These are phyloP conservation scores for Bos taurus DNA, from an alignment of 2,113 vertebrate genomes.

Conservation along the genomic window DNA sequence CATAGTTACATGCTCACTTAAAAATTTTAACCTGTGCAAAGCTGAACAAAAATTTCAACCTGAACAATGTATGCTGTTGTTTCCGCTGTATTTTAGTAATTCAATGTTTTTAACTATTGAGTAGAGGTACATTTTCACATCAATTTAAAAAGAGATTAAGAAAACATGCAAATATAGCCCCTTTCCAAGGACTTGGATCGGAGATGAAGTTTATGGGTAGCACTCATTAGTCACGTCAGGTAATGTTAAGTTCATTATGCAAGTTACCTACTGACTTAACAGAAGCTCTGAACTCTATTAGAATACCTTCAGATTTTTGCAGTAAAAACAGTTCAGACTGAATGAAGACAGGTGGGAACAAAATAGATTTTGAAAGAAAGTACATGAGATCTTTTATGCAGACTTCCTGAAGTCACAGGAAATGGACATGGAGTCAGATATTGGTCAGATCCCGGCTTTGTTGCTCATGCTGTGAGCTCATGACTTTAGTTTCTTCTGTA, in stretches of 20 bases:
- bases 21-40: background rate
- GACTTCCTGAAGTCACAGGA: background rate
- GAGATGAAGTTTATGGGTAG: background rate
- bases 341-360: background rate
- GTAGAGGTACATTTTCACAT: background rate
- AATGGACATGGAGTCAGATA: background rate
- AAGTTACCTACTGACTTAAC: background rate
- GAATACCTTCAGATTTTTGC: background rate
- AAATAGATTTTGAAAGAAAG: background rate
- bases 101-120: background rate
- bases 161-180: background rate
- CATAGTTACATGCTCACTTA: background rate
- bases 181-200: background rate
- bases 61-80: background rate
- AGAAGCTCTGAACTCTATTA: background rate
- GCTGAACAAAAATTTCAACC: background rate
- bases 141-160: constrained; percentile 4
- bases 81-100: background rate
- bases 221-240: background rate
- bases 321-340: background rate
- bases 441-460: background rate
- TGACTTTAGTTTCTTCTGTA: background rate
- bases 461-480: background rate
- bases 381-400: background rate
- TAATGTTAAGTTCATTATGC: background rate